Conservation (phyloP, 1,140 invertebrate genomes). For the Caenorhabditis remanei region DNA sequence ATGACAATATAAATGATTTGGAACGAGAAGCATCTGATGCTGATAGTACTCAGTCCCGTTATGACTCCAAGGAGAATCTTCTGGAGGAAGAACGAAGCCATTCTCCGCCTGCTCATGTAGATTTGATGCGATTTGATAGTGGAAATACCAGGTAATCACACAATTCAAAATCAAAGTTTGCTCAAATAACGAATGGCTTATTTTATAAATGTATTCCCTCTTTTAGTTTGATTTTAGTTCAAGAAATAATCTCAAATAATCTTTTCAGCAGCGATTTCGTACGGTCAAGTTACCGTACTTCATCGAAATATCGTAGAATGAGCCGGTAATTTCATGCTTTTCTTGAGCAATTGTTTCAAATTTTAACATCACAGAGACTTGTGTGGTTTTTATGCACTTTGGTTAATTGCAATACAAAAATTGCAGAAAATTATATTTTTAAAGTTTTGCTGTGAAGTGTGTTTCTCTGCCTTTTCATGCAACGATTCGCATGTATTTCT, state of each 20-base stretch:
- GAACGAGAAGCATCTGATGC: slow-evolving; percentile 62
- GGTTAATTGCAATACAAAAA: not conserved
- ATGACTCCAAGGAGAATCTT: slow-evolving; percentile 62
- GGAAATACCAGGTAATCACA: slow-evolving; percentile 19
- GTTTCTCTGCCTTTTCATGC: not conserved
- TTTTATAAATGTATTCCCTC: not conserved
- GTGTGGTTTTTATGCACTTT: not conserved
- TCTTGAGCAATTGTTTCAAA: not conserved
- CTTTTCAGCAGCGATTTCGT: slow-evolving; percentile 47
- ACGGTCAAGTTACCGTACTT: slow-evolving; percentile 47
- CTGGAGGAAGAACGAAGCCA: slow-evolving; percentile 49
- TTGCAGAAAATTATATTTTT: not conserved
- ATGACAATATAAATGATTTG: slow-evolving; percentile 48
- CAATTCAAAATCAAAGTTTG: too few species aligned
- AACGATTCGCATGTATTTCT: not conserved
- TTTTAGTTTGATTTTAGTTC: not conserved
- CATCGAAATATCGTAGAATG: slow-evolving; percentile 52
- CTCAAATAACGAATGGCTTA: not conserved
- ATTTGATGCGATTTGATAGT: slow-evolving; percentile 45
- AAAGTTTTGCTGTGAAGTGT: slow-evolving; percentile 3
- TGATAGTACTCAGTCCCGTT: slow-evolving; percentile 63
- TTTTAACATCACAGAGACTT: slow-evolving; percentile 20
- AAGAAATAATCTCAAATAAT: not conserved
- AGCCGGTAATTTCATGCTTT: slow-evolving; percentile 37
- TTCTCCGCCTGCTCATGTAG: slow-evolving; percentile 25